These are phyloP conservation scores for Columba guinea DNA, from an alignment of 2,797 vertebrate genomes.

Conservation along the genomic window DNA sequence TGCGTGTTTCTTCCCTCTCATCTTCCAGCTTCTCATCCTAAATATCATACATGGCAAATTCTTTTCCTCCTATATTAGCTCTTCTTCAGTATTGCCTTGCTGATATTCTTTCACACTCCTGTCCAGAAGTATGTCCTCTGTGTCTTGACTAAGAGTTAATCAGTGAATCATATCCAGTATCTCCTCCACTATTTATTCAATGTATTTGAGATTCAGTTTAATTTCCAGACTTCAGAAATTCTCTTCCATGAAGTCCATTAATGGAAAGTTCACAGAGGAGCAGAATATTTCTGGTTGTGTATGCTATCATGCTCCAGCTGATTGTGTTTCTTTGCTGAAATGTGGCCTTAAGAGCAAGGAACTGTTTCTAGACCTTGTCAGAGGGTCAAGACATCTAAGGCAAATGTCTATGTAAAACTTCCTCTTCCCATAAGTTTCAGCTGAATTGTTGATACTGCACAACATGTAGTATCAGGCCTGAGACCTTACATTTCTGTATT, in stretches of 20 bases:
- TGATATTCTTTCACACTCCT: background rate
- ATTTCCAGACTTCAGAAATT: background rate
- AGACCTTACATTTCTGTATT: background rate
- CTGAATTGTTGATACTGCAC: background rate
- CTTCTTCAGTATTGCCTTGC: background rate
- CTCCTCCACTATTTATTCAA: background rate
- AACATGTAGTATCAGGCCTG: background rate
- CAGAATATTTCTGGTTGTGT: background rate
- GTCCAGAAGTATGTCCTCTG: background rate
- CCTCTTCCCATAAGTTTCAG: background rate
- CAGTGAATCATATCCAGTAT: background rate
- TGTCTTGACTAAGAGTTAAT: background rate
- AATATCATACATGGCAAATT: background rate
- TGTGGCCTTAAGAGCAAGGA: background rate
- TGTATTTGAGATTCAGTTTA: background rate
- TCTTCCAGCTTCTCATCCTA: background rate
- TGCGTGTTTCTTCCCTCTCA: background rate
- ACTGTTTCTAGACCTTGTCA: background rate
- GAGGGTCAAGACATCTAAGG: background rate
- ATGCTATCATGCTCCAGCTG: background rate
- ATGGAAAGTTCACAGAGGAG: background rate
- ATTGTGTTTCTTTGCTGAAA: background rate
- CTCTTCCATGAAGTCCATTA: background rate
- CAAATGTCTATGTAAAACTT: background rate
- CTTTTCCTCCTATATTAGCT: background rate